Evolutionary conservation across 2,797 vertebrate species (phyloP).

Genomic region (Kryptolebias ocellatus): DNA sequence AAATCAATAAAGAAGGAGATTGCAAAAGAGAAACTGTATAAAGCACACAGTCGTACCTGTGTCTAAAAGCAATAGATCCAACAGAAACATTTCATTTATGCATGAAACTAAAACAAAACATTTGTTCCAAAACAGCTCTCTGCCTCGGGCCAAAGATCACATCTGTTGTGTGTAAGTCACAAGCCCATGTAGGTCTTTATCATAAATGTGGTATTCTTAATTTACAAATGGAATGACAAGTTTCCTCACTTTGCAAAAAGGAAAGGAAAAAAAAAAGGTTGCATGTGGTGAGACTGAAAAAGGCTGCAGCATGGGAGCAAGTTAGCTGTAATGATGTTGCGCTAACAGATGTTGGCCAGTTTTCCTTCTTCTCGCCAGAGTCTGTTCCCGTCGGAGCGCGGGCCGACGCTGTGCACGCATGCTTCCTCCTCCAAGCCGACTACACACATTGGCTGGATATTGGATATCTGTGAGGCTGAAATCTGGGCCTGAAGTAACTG

Average conservation of each 20-base stretch:
- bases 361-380: constrained; percentile 77
- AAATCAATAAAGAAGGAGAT: constrained; percentile 5
- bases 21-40: constrained; percentile 7
- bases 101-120: constrained; percentile 49
- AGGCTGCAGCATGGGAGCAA: constrained; percentile 62
- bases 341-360: constrained; percentile 85
- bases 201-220: constrained; percentile 49
- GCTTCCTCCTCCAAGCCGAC: constrained; percentile 45
- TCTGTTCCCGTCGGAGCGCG: constrained; percentile 57
- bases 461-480: constrained; percentile 61
- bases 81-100: constrained; percentile 34
- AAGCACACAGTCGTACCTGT: constrained; percentile 3
- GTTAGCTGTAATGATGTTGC: constrained; percentile 79
- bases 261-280: constrained; percentile 7
- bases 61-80: constrained; percentile 33
- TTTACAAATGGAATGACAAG: constrained; percentile 67
- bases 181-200: constrained; percentile 41
- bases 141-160: constrained; percentile 49
- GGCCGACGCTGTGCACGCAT: constrained; percentile 68
- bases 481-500: constrained; percentile 65
- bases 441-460: constrained; percentile 57
- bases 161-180: constrained; percentile 64
- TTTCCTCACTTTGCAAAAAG: constrained; percentile 38
- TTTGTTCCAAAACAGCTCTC: constrained; percentile 37
- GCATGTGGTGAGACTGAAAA: constrained; percentile 72